These are phyloP conservation scores for Ganaspis brasiliensis DNA, from an alignment of 2,888 invertebrate species.

Conservation along the genomic window DNA sequence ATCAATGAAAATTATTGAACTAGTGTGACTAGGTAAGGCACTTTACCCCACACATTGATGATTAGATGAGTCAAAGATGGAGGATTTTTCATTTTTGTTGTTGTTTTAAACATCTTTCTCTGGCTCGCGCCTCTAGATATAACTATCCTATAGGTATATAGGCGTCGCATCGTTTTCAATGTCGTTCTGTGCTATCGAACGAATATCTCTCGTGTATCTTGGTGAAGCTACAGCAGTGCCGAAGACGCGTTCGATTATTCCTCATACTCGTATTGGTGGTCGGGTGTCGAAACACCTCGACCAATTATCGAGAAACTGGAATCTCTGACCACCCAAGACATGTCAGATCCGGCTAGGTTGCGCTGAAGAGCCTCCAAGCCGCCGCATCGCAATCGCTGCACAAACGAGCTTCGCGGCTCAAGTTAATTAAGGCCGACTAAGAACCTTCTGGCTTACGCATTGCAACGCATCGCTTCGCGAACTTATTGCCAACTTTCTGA, in stretches of 20 bases:
- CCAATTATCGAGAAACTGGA: conserved; percentile 81
- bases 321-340: conserved; percentile 76
- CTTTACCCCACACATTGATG: conserved; percentile 38
- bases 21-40: conserved; percentile 15
- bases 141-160: conserved; percentile 68
- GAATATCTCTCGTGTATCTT: conserved; percentile 67
- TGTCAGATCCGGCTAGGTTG: conserved; percentile 50
- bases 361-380: conserved; percentile 31
- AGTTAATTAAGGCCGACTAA: conserved; percentile 65
- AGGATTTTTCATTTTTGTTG: no score
- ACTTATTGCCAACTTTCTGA: conserved; percentile 50
- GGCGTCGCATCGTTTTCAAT: conserved; percentile 72
- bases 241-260: conserved; percentile 64
- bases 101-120: conserved; percentile 17
- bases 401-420: conserved; percentile 61
- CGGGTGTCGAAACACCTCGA: conserved; percentile 81
- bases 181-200: conserved; percentile 72
- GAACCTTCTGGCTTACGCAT: conserved; percentile 66
- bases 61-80: no score
- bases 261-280: conserved; percentile 72
- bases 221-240: conserved; percentile 56
- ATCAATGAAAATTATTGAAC: conserved; percentile 13
- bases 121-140: conserved; percentile 50
- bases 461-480: conserved; percentile 44
- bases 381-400: conserved; percentile 43